Conservation (phyloP, 2,888 invertebrate genomes). For the Digitonthophagus gazella region DNA sequence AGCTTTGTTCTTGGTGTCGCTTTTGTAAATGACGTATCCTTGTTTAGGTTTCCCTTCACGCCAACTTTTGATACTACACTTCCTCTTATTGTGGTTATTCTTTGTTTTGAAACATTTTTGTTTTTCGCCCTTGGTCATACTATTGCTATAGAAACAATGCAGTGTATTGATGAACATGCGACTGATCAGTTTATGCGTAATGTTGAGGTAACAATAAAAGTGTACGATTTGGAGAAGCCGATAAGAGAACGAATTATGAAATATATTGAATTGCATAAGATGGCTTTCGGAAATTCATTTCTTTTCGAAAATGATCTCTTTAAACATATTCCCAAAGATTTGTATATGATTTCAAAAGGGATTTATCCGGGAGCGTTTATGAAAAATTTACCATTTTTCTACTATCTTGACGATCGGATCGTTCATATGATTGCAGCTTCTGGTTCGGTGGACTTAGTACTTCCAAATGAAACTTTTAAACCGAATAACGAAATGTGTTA, state of each 20-base stretch:
- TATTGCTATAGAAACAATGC: conserved; percentile 52
- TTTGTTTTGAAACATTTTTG: conserved; percentile 7
- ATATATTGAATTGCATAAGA: conserved; percentile 22
- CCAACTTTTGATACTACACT: background rate
- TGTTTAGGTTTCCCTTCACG: conserved; percentile 15
- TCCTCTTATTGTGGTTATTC: conserved; percentile 8
- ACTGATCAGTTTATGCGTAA: conserved; percentile 21
- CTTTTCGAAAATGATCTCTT: conserved; percentile 3
- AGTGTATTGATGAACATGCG: conserved; percentile 39
- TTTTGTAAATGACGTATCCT: conserved; percentile 3
- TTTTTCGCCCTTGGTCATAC: conserved; percentile 41
- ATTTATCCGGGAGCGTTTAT: conserved; percentile 13
- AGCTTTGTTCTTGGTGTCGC: background rate
- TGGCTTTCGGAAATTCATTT: conserved; percentile 11
- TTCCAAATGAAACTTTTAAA: conserved; percentile 33
- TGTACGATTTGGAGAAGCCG: conserved; percentile 53
- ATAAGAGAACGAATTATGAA: conserved; percentile 43
- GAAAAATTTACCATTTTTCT: conserved; percentile 20
- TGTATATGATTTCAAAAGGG: conserved; percentile 22
- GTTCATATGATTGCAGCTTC: conserved; percentile 28
- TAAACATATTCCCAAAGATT: conserved; percentile 18
- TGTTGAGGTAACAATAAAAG: conserved; percentile 54
- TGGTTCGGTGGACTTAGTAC: conserved; percentile 27
- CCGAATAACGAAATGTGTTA: conserved; percentile 33
- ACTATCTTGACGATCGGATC: conserved; percentile 18